These are phyloP conservation scores for Chrysodeixis includens DNA, from an alignment of 2,888 invertebrate genomes.

Conservation along the genomic window DNA sequence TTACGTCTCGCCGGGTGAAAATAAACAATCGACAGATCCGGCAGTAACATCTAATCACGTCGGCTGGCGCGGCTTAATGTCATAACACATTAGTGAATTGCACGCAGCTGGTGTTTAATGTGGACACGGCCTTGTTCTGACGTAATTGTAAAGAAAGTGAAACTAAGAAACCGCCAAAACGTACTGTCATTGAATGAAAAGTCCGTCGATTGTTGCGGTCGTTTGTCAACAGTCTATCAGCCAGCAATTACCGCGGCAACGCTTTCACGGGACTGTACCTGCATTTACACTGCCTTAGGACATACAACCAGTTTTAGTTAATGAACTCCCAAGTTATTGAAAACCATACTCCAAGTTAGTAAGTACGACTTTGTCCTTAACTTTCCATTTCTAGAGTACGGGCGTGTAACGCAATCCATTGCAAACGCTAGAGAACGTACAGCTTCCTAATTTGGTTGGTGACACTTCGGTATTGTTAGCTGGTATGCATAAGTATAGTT, in stretches of 20 bases:
- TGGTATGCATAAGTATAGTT: conserved; percentile 12
- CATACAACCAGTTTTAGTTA: conserved; percentile 65
- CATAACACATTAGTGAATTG: conserved; percentile 71
- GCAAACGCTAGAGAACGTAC: conserved; percentile 19
- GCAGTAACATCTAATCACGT: conserved; percentile 64
- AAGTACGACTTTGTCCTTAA: conserved; percentile 49
- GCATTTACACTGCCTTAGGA: conserved; percentile 52
- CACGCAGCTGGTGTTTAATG: conserved; percentile 62
- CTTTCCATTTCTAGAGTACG: conserved; percentile 40
- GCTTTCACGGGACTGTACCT: conserved; percentile 71
- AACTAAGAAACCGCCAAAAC: conserved; percentile 77
- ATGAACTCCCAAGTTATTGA: conserved; percentile 65
- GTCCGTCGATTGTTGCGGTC: conserved; percentile 66
- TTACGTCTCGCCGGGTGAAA: conserved; percentile 71
- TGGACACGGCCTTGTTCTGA: conserved; percentile 74
- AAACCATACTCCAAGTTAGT: conserved; percentile 31
- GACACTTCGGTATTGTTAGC: conserved; percentile 23
- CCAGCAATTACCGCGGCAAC: conserved; percentile 65
- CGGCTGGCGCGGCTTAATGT: conserved; percentile 66
- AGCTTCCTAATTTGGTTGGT: conserved; percentile 43
- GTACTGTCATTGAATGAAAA: conserved; percentile 72
- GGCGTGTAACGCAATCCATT: conserved; percentile 24
- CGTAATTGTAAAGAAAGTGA: conserved; percentile 81
- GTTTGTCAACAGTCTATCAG: conserved; percentile 71
- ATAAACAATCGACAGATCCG: conserved; percentile 74